Evolutionary conservation across 2,888 invertebrate species (phyloP).

Genomic region (Limnephilus rhombicus): DNA sequence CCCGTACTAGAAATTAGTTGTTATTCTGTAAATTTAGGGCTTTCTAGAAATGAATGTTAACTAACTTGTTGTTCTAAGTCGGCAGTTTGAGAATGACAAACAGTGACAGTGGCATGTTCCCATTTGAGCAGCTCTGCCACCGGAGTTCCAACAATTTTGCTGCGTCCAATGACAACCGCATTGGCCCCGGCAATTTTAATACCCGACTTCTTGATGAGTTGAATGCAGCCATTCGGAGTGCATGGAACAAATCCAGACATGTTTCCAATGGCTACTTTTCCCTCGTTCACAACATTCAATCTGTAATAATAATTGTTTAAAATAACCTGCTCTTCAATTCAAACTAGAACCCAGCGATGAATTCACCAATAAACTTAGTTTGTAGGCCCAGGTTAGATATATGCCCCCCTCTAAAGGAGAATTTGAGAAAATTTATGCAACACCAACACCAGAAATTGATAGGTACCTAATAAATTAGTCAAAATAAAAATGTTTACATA

Average conservation of each 20-base stretch:
- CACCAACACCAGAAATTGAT: no score
- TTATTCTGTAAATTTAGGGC: background rate
- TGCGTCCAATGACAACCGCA: slow-evolving; percentile 96
- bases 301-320: slow-evolving; percentile 73
- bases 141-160: slow-evolving; percentile 98
- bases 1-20: background rate
- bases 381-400: background rate
- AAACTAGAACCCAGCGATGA: no score
- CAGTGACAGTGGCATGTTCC: slow-evolving; percentile 97
- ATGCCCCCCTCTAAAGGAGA: background rate
- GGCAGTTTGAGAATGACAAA: slow-evolving; percentile 96
- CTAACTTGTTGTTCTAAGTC: slow-evolving; percentile 86
- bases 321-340: slow-evolving; percentile 16
- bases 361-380: background rate
- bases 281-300: slow-evolving; percentile 95
- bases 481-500: no score
- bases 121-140: slow-evolving; percentile 96
- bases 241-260: slow-evolving; percentile 95
- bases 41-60: background rate
- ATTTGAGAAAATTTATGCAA: no score
- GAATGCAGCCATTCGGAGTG: slow-evolving; percentile 96
- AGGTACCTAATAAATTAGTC: no score
- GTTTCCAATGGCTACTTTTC: slow-evolving; percentile 93
- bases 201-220: slow-evolving; percentile 91
- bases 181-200: slow-evolving; percentile 87